These are phyloP conservation scores for Lagopus muta DNA, from an alignment of 2,113 vertebrate species.

Conservation along the genomic window DNA sequence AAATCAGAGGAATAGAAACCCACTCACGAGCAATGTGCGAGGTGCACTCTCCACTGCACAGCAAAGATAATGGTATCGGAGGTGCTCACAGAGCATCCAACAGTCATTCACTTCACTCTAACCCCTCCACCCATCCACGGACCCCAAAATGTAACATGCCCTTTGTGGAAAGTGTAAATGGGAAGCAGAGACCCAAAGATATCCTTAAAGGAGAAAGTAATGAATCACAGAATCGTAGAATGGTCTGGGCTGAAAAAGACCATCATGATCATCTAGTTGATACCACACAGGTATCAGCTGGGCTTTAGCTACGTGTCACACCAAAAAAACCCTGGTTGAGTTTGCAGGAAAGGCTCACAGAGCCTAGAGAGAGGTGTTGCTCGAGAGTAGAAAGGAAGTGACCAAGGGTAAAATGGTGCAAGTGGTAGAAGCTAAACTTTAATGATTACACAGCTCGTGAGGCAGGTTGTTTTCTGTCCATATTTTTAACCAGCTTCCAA, in stretches of 20 bases:
- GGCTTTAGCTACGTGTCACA: not conserved
- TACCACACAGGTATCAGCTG: not conserved
- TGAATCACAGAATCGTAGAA: no score
- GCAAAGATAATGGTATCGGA: not conserved
- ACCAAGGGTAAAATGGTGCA: not conserved
- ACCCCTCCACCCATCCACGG: rapidly evolving
- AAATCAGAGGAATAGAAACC: not conserved
- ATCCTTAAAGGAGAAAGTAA: not conserved
- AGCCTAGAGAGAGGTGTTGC: not conserved
- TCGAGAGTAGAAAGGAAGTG: not conserved
- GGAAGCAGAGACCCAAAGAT: not conserved
- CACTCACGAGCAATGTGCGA: not conserved
- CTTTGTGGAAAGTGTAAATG: not conserved
- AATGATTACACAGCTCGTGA: not conserved
- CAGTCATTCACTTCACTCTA: not conserved
- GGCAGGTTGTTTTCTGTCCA: not conserved
- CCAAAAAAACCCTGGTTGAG: not conserved
- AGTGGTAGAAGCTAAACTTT: not conserved
- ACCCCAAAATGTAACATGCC: not conserved
- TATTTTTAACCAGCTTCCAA: not conserved
- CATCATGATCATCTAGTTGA: no score
- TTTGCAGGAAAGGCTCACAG: not conserved
- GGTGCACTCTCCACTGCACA: not conserved
- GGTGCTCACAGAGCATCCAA: not conserved
- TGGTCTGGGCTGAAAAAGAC: no score